Percentiles rank a stretch among this genome's conserved stretches.
phyloP scores from a whole-genome alignment of 2,888 invertebrate species.

The Hylaea fasciaria region DNA sequence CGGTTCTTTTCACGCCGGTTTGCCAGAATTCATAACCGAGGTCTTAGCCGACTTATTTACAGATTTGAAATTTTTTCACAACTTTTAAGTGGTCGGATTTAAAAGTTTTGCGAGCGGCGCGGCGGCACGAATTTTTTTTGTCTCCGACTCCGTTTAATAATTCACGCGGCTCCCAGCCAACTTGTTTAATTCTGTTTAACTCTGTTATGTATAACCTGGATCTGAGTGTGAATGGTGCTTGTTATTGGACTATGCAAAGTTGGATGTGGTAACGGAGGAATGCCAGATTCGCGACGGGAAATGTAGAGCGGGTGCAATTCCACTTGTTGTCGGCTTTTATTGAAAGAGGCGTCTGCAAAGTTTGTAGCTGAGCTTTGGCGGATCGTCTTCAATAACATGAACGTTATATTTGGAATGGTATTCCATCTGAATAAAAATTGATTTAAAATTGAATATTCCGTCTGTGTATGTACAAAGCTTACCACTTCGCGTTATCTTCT shows the following conservation, averaged over 20 bases:
- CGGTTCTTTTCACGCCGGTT: slow-evolving; percentile 17
- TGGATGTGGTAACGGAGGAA: slow-evolving; percentile 6
- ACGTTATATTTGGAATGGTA: too few species aligned
- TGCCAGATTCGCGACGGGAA: not conserved
- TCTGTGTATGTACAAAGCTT: too few species aligned
- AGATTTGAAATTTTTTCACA: slow-evolving; percentile 48
- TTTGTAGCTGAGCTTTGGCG: too few species aligned
- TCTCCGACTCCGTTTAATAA: slow-evolving; percentile 45
- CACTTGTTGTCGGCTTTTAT: too few species aligned
- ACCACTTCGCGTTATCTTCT: too few species aligned
- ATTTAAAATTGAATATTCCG: too few species aligned
- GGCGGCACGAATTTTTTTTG: slow-evolving; percentile 35
- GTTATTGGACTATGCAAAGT: slow-evolving; percentile 30
- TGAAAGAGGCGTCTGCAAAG: too few species aligned
- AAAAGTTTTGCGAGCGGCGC: slow-evolving; percentile 42
- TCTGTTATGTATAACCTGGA: slow-evolving; percentile 41
- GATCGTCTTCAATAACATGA: too few species aligned
- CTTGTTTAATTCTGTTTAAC: slow-evolving; percentile 46
- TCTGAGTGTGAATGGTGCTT: slow-evolving; percentile 35
- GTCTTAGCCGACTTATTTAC: slow-evolving; percentile 45
- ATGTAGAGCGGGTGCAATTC: not conserved
- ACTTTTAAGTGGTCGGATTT: slow-evolving; percentile 51
- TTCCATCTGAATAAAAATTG: too few species aligned
- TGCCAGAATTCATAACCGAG: slow-evolving; percentile 35
- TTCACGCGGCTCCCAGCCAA: slow-evolving; percentile 41